Evolutionary conservation across 2,888 invertebrate genomes (phyloP), one percentile per base, ranked within the genome.

Genomic region (Drosophila quinaria): DNA sequence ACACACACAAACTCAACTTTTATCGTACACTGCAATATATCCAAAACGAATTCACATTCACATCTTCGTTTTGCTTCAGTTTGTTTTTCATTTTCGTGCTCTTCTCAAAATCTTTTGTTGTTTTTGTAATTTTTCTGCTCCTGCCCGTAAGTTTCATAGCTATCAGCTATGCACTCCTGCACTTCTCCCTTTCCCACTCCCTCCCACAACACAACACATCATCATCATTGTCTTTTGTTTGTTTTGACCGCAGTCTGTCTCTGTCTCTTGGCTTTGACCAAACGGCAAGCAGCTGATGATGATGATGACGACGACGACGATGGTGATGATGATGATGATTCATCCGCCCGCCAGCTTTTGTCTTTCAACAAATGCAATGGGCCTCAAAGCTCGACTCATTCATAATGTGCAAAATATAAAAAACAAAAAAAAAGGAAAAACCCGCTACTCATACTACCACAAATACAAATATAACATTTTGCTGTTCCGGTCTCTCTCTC

Each of bases 11-110:
- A 52, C 35, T 33, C 25, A 50, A 60, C 56, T 61, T 71, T 63
- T 68, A 68, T 72, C 63, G 33, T 59, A 42, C 59, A 47, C 50
- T 39, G 39, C 50, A 60, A 60, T 50, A 60, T 50, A 60, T 39
- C 59, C 68, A 47, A 76, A 75, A 68, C 50, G 75, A 68, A 75
- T 54, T 77, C 61, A 73, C 69, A 77, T 76, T 76, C 76, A 69
- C 76, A 69, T 76, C 69, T 70, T 37, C 17, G 19, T 4, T 54
- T 70, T 60, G 55, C 56, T 61, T 59, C 35, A 64, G 59, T 64
- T 76, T 46, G 47, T 46, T 49, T 44, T 63, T 75, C 42, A 39
- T 46, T 50, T 67, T 52, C 47, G 62, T 76, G 52, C 55, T 46
- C 35, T 46, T 63, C 59, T 22, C 13, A 31, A 19, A 31, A 55